Conservation (phyloP, 2,888 invertebrate genomes). For the Eremobia ochroleuca region DNA sequence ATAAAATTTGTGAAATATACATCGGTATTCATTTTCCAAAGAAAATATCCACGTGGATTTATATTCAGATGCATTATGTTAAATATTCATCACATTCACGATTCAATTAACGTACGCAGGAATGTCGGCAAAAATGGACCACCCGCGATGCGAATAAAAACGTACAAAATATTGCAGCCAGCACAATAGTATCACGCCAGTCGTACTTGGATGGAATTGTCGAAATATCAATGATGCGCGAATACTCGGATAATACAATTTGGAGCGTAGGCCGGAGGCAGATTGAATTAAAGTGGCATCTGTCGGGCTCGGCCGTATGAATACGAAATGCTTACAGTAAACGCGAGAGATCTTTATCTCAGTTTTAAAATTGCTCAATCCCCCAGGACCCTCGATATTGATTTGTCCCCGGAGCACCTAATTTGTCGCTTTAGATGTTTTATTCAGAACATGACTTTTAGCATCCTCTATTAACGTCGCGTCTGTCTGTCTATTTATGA, state of each 20-base stretch:
- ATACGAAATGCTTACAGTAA: constrained; percentile 89
- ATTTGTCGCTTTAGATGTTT: constrained; percentile 86
- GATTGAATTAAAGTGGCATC: constrained; percentile 90
- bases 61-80: constrained; percentile 47
- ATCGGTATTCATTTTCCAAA: constrained; percentile 21
- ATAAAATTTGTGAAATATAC: neutral
- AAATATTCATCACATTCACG: constrained; percentile 52
- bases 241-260: constrained; percentile 90
- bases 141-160: constrained; percentile 65
- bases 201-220: constrained; percentile 84
- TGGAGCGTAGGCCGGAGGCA: constrained; percentile 89
- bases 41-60: constrained; percentile 31
- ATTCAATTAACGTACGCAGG: constrained; percentile 59
- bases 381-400: constrained; percentile 86
- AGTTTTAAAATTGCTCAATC: constrained; percentile 90
- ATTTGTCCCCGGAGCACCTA: constrained; percentile 87
- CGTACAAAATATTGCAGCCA: constrained; percentile 66
- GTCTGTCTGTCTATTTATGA: constrained; percentile 40
- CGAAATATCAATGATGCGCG: constrained; percentile 91
- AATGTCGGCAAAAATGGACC: constrained; percentile 68
- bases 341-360: constrained; percentile 89
- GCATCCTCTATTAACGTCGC: constrained; percentile 71
- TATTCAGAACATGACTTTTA: constrained; percentile 83
- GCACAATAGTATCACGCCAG: constrained; percentile 72
- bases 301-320: constrained; percentile 89